Evolutionary conservation across 2,888 invertebrate genomes (phyloP), one percentile per base, ranked within the genome.

Genomic region (Oxycera nigricornis): DNA sequence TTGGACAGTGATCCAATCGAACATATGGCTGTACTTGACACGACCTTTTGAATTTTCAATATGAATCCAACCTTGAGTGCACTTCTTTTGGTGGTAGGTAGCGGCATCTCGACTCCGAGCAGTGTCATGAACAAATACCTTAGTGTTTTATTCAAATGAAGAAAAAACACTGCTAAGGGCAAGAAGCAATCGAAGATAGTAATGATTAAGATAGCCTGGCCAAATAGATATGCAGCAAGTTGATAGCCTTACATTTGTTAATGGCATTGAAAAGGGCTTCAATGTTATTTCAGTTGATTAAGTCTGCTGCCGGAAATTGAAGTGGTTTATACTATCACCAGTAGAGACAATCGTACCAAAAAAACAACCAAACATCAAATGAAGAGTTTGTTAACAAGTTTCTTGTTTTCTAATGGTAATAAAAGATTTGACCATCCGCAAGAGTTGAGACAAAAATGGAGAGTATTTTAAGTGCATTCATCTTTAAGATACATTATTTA

Each of bases 21-120:
- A 46, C 14, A 26, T 28, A n/a, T n/a, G n/a, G n/a, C 24, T 41
- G 46, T 46, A 41, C 50, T 68, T 68, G 30, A 68, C 67, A 68
- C 50, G 67, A 68, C 50, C 67, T 68, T 68, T 61, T 1, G 35
- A 26, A 41, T 26, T 68, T 68, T 68, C 28, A 14, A n/a, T n/a
- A 14, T 22, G 1, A n/a, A 46, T 46, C 28, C 22, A 31, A 35
- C 67, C 67, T 68, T 68, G 46, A 22, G 17, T 61, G 61, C 61
- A 61, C n/a, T 28, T 28, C 31, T 31, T 11, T 61, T 17, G 61
- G 31, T 17, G 35, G 31, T 31, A 61, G 14, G 20, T 31, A 31
- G 9, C 24, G 46, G 14, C 14, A 3, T 46, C 46, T 46, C 17
- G 46, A 46, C 46, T n/a, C 46, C 4, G 46, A 31, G 17, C 61